These are phyloP conservation scores for Epizoanthus ramosus DNA, from an alignment of 92 coral and sea anemone species.

Conservation along the genomic window DNA sequence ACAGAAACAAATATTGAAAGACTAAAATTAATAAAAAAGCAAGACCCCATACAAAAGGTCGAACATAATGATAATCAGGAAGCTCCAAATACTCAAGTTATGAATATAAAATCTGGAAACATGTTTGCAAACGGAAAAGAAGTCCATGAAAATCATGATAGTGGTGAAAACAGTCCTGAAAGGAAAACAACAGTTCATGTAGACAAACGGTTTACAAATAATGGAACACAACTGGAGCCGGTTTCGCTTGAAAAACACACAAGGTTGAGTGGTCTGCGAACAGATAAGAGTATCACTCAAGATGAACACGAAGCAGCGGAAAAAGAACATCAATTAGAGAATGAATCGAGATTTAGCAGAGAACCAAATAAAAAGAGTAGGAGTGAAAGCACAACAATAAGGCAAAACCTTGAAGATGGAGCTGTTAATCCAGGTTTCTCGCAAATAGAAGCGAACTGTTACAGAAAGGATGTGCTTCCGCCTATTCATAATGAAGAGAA, in stretches of 20 bases:
- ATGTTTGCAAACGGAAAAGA: not conserved
- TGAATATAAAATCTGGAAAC: not conserved
- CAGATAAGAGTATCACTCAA: not conserved
- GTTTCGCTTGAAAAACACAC: not conserved
- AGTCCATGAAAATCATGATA: not conserved
- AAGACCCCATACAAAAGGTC: not conserved
- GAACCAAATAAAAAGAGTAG: not conserved
- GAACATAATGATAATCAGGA: not conserved
- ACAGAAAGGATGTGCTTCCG: not conserved
- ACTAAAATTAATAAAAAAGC: not conserved
- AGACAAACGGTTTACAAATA: not conserved
- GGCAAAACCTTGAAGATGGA: not conserved
- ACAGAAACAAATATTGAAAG: not conserved
- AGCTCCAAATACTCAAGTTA: not conserved
- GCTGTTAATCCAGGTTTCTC: not conserved
- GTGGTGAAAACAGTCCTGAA: not conserved
- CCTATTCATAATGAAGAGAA: not conserved
- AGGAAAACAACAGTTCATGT: not conserved
- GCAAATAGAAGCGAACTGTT: not conserved
- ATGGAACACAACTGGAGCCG: not conserved
- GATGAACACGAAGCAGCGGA: too few species aligned
- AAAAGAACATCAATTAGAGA: not conserved
- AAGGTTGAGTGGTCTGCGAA: not conserved
- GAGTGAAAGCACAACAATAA: too few species aligned
- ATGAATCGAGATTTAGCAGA: not conserved